These are phyloP conservation scores for Galaxea fascicularis DNA, from an alignment of 92 coral and sea anemone species.

Conservation along the genomic window DNA sequence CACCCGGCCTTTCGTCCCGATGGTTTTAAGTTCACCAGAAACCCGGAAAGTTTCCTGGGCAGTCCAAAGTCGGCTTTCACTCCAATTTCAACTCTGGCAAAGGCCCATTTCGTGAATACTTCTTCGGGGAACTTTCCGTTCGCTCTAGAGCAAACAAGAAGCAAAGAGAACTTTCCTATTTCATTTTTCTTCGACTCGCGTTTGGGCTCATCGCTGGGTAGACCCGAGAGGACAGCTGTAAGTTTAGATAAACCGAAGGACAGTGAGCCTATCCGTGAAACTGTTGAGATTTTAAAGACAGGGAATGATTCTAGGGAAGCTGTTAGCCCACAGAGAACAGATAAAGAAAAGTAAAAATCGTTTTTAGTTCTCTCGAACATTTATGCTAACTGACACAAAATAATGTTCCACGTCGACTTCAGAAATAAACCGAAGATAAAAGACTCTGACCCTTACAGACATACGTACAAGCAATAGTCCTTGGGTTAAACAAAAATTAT, in stretches of 20 bases:
- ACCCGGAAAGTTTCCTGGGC: constrained; percentile 71
- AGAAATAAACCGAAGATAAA: not conserved
- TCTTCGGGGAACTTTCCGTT: constrained; percentile 73
- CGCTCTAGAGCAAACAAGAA: constrained; percentile 71
- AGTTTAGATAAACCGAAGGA: constrained; percentile 42
- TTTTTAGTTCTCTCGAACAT: constrained; percentile 1
- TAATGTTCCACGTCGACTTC: not conserved
- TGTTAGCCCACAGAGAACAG: constrained; percentile 12
- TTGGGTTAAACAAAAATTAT: not conserved
- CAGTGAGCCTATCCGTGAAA: not conserved
- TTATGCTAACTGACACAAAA: not conserved
- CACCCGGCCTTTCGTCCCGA: constrained; percentile 63
- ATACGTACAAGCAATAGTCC: not conserved
- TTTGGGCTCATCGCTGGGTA: constrained; percentile 29
- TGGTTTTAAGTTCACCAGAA: constrained; percentile 71
- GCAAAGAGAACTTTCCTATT: constrained; percentile 71
- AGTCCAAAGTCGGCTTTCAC: constrained; percentile 88
- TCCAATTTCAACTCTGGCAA: constrained; percentile 74
- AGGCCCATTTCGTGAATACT: constrained; percentile 71
- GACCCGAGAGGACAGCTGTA: constrained; percentile 26
- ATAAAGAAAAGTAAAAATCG: constrained; percentile 14
- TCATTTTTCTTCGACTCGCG: constrained; percentile 77
- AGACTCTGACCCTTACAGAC: too few relatives aligned
- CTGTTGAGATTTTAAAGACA: constrained; percentile 7
- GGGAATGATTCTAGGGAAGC: not conserved